Conservation (phyloP, 2,113 vertebrate species). For the Nyctereutes procyonoides region DNA sequence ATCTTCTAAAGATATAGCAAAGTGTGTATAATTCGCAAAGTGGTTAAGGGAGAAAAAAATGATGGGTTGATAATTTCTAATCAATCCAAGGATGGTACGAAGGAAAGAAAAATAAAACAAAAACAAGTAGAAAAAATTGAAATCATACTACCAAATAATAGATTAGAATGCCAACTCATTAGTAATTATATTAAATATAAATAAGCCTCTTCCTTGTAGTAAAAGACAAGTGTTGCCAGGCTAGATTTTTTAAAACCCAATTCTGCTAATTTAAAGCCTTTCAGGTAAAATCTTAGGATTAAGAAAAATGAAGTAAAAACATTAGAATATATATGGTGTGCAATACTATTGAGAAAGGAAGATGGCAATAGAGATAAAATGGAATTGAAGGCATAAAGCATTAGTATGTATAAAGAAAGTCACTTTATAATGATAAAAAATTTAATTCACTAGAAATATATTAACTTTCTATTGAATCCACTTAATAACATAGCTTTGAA, state of each 20-base stretch:
- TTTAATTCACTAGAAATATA: not conserved
- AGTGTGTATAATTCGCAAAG: not conserved
- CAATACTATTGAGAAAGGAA: not conserved
- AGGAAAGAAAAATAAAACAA: not conserved
- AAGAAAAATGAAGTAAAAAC: not conserved
- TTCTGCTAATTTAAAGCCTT: not conserved
- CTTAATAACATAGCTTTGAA: not conserved
- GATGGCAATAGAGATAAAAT: not conserved
- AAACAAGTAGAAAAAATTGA: not conserved
- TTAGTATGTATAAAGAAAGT: not conserved
- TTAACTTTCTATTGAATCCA: not conserved
- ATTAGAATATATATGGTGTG: not conserved
- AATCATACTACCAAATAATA: not conserved
- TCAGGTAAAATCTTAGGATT: slow-evolving; percentile 71
- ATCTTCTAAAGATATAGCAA: not conserved
- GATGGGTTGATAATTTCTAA: not conserved
- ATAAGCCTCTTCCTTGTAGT: not conserved
- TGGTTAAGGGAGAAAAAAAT: not conserved
- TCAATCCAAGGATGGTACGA: not conserved
- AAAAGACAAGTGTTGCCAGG: not conserved
- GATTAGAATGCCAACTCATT: not conserved
- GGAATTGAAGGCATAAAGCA: not conserved
- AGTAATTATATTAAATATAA: not conserved
- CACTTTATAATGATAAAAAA: not conserved
- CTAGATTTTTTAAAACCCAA: not conserved